phyloP scores from a whole-genome alignment of 92 coral and sea anemone species.

The Actinernus sp. region DNA sequence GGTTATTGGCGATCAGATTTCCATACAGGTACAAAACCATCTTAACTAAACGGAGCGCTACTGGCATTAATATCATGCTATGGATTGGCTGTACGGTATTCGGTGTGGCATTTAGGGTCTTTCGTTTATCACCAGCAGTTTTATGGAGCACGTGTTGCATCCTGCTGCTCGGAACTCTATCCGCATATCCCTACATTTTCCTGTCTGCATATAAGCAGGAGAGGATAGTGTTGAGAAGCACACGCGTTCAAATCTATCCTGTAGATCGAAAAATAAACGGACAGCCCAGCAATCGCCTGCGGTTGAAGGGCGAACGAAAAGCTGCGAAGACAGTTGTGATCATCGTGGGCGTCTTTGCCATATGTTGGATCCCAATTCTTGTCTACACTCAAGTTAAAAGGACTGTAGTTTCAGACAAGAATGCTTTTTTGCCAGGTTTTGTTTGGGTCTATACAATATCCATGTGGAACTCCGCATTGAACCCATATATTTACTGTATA shows the following conservation, averaged over 20 bases:
- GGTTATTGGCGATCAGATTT: background rate
- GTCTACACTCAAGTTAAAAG: background rate
- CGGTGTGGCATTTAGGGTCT: background rate
- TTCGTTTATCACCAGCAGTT: background rate
- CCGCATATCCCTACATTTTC: background rate
- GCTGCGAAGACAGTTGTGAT: background rate
- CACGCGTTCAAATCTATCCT: background rate
- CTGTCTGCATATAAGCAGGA: background rate
- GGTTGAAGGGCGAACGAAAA: background rate
- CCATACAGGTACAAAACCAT: background rate
- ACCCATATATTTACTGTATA: slow-evolving; percentile 50
- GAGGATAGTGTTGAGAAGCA: background rate
- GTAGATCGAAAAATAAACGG: background rate
- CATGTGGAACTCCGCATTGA: slow-evolving; percentile 47
- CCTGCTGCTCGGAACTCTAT: background rate
- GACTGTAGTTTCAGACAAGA: background rate
- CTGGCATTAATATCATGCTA: background rate
- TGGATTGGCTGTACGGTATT: background rate
- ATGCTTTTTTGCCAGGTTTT: slow-evolving; percentile 30
- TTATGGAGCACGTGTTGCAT: background rate
- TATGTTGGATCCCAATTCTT: background rate
- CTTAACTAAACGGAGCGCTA: background rate
- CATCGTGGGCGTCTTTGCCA: background rate
- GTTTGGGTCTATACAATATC: slow-evolving; percentile 35
- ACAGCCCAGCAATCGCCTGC: background rate